Percentiles rank a stretch among this genome's conserved stretches.
Conservation (phyloP, 2,888 invertebrate genomes). For the Diaperis boleti region DNA sequence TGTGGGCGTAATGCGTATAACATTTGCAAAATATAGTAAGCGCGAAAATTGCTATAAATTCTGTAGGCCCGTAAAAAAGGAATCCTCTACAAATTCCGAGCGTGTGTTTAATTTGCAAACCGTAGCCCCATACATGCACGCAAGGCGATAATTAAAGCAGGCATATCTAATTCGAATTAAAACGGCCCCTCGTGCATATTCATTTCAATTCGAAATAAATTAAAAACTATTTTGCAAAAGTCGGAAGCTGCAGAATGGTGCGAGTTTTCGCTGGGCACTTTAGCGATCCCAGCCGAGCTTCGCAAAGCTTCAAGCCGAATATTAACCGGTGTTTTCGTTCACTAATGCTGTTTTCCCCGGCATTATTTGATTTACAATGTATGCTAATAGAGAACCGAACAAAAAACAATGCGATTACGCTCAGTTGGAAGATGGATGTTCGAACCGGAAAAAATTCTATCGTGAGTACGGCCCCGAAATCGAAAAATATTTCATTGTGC, state of each 20-base stretch:
- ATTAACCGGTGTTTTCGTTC: slow-evolving; percentile 41
- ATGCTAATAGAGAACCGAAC: slow-evolving; percentile 39
- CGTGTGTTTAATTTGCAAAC: slow-evolving; percentile 35
- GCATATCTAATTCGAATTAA: slow-evolving; percentile 44
- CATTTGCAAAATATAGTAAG: slow-evolving; percentile 28
- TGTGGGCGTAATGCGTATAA: slow-evolving; percentile 30
- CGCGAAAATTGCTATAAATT: slow-evolving; percentile 32
- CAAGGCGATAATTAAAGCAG: slow-evolving; percentile 43
- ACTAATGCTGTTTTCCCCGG: slow-evolving; percentile 38
- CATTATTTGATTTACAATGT: slow-evolving; percentile 42
- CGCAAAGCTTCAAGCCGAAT: slow-evolving; percentile 33
- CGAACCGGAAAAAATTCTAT: slow-evolving; percentile 30
- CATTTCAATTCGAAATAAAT: slow-evolving; percentile 43
- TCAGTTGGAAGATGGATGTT: slow-evolving; percentile 34
- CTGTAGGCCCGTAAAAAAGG: slow-evolving; percentile 6
- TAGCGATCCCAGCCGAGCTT: slow-evolving; percentile 18
- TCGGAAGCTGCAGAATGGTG: slow-evolving; percentile 20
- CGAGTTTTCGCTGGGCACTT: slow-evolving; percentile 20
- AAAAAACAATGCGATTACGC: slow-evolving; percentile 40
- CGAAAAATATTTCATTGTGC: slow-evolving; percentile 12
- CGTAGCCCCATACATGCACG: slow-evolving; percentile 23
- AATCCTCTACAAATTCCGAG: slow-evolving; percentile 25
- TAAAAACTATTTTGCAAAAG: slow-evolving; percentile 43
- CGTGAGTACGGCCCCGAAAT: slow-evolving; percentile 17
- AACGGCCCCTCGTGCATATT: slow-evolving; percentile 41